Evolutionary conservation across 2,888 invertebrate species (phyloP), one percentile per base, ranked within the genome.

Genomic region (Drosophila affinis): DNA sequence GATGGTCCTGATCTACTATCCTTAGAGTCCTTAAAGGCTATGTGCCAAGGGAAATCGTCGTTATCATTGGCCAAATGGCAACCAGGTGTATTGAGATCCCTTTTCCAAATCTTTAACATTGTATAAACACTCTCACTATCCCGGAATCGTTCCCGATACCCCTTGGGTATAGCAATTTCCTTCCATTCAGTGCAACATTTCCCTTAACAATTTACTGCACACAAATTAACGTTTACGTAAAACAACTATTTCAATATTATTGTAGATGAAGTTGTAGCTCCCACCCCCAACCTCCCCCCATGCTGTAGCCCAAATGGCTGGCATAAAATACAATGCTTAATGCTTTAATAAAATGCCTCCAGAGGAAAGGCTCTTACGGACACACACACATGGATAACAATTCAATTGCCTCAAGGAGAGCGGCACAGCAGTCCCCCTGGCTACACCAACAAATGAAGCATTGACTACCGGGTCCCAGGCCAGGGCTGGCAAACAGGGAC

Each of bases 301-400:
- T 17, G 21, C 21, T 47, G 10, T 9, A 10, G 49, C 10, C 17
- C 44, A 44, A 73, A 72, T 72, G 58, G 72, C 55, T 52, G 51
- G 59, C 87, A 88, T 84, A 78, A 84, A 82, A 70, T 80, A 70
- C 73, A 71, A 74, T 67, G 55, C 71, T 79, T 86, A 88, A 84
- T 88, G 84, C 84, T 76, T 86, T 86, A 86, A 69, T 69, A 77
- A 79, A 81, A 76, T 64, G 67, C 68, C 70, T 48, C 49, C 55
- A 68, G 67, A 68, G 53, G 39, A 7, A n/a, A 39, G 7, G 39
- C 39, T n/a, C 72, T 48, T 60, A 61, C 68, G 47, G 17, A 55
- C 51, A 57, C 83, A 72, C 21, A 21, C 21, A 21, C 21, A 21
- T 21, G 21, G 21, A 21, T 21, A 21, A 21, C 18, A 21, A 81